Evolutionary conservation across 2,113 vertebrate species (phyloP).

Genomic region (Capra hircus): DNA sequence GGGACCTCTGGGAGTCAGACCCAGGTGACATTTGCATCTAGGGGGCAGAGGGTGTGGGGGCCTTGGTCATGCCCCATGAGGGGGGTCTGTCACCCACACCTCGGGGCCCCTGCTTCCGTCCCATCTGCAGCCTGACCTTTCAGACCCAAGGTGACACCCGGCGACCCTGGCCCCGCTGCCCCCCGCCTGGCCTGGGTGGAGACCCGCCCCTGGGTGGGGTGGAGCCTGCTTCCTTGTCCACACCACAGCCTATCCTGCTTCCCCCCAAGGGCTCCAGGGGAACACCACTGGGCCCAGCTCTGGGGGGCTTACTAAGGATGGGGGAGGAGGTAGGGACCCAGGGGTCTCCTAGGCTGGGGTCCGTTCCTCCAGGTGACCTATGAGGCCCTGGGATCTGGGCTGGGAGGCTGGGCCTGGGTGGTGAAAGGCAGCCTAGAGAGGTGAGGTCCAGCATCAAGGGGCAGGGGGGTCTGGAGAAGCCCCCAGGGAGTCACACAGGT

Average conservation of each 20-base stretch:
- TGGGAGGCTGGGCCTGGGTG: neutral
- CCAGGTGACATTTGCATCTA: neutral
- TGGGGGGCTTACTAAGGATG: neutral
- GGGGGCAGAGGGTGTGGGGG: neutral
- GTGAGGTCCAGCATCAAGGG: neutral
- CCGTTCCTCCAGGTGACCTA: neutral
- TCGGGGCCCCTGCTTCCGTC: neutral
- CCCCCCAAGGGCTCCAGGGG: neutral
- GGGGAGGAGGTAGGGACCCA: neutral
- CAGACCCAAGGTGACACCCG: too few relatives aligned
- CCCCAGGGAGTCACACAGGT: neutral
- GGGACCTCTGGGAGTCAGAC: neutral
- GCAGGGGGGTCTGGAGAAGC: neutral
- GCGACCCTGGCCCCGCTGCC: accelerated
- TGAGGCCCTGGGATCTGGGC: neutral
- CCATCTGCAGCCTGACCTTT: too few relatives aligned
- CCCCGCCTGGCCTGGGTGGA: neutral
- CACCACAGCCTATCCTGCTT: accelerated
- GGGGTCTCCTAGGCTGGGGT: neutral
- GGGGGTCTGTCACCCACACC: neutral
- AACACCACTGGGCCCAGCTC: neutral
- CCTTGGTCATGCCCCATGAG: accelerated
- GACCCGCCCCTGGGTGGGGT: neutral
- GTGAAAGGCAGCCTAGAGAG: neutral
- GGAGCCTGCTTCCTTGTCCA: neutral